Evolutionary conservation across 2,888 invertebrate genomes (phyloP).

Genomic region (Graphium colonna): DNA sequence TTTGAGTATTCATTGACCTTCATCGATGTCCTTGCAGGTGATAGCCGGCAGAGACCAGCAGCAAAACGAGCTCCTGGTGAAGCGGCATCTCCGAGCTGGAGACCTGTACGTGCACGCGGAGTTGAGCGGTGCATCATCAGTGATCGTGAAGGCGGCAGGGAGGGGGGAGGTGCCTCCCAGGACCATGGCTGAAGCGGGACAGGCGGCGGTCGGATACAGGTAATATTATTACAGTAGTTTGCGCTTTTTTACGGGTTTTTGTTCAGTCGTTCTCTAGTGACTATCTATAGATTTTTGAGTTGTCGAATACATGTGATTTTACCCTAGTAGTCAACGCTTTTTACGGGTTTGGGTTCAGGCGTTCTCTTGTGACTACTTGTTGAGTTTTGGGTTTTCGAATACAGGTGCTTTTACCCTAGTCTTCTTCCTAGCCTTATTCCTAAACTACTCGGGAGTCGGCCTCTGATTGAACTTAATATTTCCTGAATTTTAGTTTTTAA

Average conservation of each 20-base stretch:
- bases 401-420: no score
- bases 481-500: no score
- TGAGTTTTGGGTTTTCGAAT: no score
- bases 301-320: background rate
- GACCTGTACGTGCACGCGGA: constrained; percentile 99
- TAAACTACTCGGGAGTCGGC: no score
- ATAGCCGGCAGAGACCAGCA: constrained; percentile 98
- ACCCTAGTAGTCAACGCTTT: background rate
- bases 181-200: constrained; percentile 96
- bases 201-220: constrained; percentile 97
- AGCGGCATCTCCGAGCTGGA: constrained; percentile 89
- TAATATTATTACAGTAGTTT: constrained; percentile 21
- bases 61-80: constrained; percentile 99
- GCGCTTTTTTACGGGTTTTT: no score
- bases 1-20: no score
- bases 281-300: background rate
- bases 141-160: constrained; percentile 90
- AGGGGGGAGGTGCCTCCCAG: constrained; percentile 87
- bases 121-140: constrained; percentile 93
- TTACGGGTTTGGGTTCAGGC: no score
- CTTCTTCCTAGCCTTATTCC: no score
- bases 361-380: no score
- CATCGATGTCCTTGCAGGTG: no score
- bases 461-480: no score
- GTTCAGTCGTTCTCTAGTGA: background rate